Conservation (phyloP, 2,888 invertebrate species). For the Drosophila helvetica region DNA sequence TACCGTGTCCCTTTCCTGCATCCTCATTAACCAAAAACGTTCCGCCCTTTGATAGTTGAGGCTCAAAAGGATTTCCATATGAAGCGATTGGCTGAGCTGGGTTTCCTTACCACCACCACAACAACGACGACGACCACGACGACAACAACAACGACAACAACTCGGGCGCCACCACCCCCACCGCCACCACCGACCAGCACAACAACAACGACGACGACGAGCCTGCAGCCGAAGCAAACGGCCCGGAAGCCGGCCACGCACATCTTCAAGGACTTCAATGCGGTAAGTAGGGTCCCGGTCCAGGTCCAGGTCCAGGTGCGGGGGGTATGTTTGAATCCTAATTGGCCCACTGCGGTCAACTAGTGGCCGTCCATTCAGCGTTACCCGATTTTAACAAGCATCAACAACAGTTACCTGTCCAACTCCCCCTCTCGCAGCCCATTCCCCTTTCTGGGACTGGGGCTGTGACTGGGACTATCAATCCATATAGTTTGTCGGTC, state of each 20-base stretch:
- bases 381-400: constrained; percentile 55
- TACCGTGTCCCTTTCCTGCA: background rate
- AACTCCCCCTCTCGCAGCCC: constrained; percentile 3
- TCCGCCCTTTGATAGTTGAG: constrained; percentile 87
- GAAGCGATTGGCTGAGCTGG: constrained; percentile 85
- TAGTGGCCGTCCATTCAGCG: constrained; percentile 13
- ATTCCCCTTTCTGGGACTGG: constrained; percentile 3
- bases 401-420: constrained; percentile 49
- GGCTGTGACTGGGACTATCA: constrained; percentile 20
- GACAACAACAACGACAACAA: constrained; percentile 84
- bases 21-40: background rate
- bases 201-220: constrained; percentile 81
- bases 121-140: constrained; percentile 85
- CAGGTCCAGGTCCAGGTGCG: background rate
- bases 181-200: constrained; percentile 78
- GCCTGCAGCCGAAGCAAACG: constrained; percentile 81
- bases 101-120: constrained; percentile 84
- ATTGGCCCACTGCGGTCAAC: constrained; percentile 50
- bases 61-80: constrained; percentile 94
- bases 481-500: constrained; percentile 37
- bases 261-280: constrained; percentile 67
- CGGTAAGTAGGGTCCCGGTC: constrained; percentile 55
- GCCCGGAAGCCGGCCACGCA: constrained; percentile 76
- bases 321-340: constrained; percentile 48
- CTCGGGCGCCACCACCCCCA: constrained; percentile 67